Evolutionary conservation across 2,888 invertebrate genomes (phyloP).

Genomic region (Oligia fasciuncula): DNA sequence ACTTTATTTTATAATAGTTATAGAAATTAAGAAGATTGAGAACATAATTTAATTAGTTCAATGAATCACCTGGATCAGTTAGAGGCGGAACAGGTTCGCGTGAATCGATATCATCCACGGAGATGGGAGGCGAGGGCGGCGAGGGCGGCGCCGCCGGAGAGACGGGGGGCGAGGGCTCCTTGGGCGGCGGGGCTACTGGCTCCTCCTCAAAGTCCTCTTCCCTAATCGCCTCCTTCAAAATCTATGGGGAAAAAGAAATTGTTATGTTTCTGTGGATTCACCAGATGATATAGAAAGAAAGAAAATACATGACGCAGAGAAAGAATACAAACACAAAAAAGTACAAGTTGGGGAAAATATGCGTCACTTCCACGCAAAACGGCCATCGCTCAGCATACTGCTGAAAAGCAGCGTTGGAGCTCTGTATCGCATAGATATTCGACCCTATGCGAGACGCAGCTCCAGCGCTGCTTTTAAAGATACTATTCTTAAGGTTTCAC

Average conservation of each 20-base stretch:
- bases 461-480: background rate
- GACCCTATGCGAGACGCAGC: no score
- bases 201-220: constrained; percentile 79
- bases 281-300: no score
- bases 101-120: constrained; percentile 49
- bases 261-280: background rate
- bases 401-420: no score
- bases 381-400: no score
- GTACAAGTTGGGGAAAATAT: no score
- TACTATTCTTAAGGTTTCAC: background rate
- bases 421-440: no score
- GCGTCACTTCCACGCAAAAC: no score
- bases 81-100: constrained; percentile 37
- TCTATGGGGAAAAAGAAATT: constrained; percentile 67
- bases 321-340: no score
- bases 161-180: constrained; percentile 61
- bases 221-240: constrained; percentile 82
- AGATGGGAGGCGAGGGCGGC: constrained; percentile 56
- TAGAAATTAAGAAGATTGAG: background rate
- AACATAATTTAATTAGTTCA: background rate
- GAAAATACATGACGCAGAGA: no score
- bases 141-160: constrained; percentile 59
- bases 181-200: constrained; percentile 49
- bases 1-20: background rate
- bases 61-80: constrained; percentile 65